These are phyloP conservation scores for Dromaius novaehollandiae DNA, from an alignment of 2,113 vertebrate species.

Conservation along the genomic window DNA sequence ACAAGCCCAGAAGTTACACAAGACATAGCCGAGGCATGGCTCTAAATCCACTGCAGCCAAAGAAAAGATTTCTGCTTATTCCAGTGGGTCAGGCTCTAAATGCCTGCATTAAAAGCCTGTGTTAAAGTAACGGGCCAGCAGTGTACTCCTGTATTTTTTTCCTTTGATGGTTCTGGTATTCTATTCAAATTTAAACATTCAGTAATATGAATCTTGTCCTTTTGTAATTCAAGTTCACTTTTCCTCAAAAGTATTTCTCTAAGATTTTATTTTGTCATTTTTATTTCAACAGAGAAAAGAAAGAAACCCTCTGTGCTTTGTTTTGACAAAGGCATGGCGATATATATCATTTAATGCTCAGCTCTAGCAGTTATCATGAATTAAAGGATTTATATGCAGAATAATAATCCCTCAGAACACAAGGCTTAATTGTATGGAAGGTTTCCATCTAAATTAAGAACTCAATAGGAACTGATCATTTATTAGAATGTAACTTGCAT, in stretches of 20 bases:
- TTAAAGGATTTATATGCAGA: not conserved
- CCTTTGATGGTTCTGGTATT: not conserved
- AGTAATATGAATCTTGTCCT: not conserved
- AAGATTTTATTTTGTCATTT: not conserved
- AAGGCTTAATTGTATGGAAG: not conserved
- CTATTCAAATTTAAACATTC: not conserved
- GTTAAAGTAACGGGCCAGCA: not conserved
- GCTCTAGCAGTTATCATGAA: not conserved
- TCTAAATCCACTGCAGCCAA: not conserved
- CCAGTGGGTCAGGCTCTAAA: not conserved
- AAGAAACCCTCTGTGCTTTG: not conserved
- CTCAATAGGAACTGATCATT: not conserved
- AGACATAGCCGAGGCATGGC: fast-evolving
- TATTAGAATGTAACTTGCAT: not conserved
- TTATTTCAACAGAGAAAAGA: not conserved
- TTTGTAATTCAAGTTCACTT: not conserved
- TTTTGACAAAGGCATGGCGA: not conserved
- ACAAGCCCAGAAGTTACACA: not conserved
- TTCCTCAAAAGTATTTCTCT: not conserved
- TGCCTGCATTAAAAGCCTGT: not conserved
- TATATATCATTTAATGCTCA: not conserved
- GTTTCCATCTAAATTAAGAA: constrained; percentile 12
- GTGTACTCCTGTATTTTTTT: not conserved
- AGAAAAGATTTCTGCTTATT: not conserved
- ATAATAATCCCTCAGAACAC: not conserved